A percentile compares a stretch with the other conserved stretches of the same genome.
Evolutionary conservation across 2,797 vertebrate species (phyloP).

Genomic region (Gymnoscopelus braueri): DNA sequence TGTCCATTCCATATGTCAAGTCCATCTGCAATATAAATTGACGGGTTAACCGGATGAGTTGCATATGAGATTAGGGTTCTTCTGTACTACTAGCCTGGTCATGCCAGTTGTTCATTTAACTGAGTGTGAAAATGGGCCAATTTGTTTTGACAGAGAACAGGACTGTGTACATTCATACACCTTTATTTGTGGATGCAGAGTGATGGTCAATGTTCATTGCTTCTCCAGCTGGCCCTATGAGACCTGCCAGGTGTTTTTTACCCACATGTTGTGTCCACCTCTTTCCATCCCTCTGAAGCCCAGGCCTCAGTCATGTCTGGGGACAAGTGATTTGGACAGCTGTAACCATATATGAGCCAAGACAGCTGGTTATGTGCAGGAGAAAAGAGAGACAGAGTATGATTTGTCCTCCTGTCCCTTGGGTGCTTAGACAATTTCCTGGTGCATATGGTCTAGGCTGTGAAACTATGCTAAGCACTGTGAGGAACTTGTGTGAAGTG

Average conservation of each 20-base stretch:
- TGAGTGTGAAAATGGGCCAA: no score
- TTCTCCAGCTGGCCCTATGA: conserved; percentile 41
- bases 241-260: conserved; percentile 67
- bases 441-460: conserved; percentile 32
- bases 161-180: background rate
- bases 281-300: conserved; percentile 41
- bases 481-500: conserved; percentile 24
- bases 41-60: conserved; percentile 19
- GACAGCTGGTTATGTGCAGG: conserved; percentile 78
- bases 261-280: conserved; percentile 73
- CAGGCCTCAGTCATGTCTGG: conserved; percentile 64
- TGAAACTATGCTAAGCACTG: conserved; percentile 40
- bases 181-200: conserved; percentile 9
- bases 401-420: conserved; percentile 67
- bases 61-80: conserved; percentile 20
- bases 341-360: conserved; percentile 73
- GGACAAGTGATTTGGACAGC: conserved; percentile 77
- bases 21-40: conserved; percentile 9
- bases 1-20: conserved; percentile 3
- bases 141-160: no score
- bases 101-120: no score
- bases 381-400: conserved; percentile 63
- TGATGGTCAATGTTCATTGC: conserved; percentile 11
- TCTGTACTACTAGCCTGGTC: conserved; percentile 1
- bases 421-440: conserved; percentile 68